These are phyloP conservation scores for Cephus pulcher DNA, from an alignment of 2,888 invertebrate genomes.

Conservation along the genomic window DNA sequence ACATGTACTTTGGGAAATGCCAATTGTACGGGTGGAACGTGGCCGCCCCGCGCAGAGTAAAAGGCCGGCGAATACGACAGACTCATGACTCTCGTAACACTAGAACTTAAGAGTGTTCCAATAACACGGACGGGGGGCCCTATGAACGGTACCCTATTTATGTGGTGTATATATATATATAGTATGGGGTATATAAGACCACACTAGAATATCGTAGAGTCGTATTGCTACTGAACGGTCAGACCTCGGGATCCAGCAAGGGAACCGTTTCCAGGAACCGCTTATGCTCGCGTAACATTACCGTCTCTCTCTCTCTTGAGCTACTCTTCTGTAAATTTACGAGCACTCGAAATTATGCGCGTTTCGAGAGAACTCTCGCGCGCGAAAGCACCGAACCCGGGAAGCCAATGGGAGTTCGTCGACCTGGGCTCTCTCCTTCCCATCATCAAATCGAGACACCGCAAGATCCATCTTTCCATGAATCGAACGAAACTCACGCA, in stretches of 20 bases:
- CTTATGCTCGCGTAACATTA: background rate
- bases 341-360: constrained; percentile 21
- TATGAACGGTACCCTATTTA: background rate
- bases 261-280: constrained; percentile 16
- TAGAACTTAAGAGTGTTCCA: constrained; percentile 61
- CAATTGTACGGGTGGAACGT: background rate
- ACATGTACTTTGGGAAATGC: no score
- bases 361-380: constrained; percentile 13
- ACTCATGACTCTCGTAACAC: constrained; percentile 62
- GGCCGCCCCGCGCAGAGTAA: constrained; percentile 17
- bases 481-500: no score
- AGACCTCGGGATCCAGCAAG: background rate
- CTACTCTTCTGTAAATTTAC: constrained; percentile 13
- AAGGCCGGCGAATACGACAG: constrained; percentile 49
- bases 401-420: constrained; percentile 1
- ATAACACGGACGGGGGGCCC: constrained; percentile 41
- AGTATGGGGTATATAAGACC: no score
- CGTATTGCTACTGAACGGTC: no score
- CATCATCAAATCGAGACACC: no score
- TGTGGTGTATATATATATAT: no score
- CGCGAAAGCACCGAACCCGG: constrained; percentile 1
- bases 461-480: no score
- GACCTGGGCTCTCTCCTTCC: background rate
- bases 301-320: background rate
- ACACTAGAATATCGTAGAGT: no score